Percentiles rank a stretch among this genome's conserved stretches.
These are phyloP conservation scores for Pygathrix nemaeus DNA, from an alignment of 2,113 vertebrate genomes.

Conservation along the genomic window DNA sequence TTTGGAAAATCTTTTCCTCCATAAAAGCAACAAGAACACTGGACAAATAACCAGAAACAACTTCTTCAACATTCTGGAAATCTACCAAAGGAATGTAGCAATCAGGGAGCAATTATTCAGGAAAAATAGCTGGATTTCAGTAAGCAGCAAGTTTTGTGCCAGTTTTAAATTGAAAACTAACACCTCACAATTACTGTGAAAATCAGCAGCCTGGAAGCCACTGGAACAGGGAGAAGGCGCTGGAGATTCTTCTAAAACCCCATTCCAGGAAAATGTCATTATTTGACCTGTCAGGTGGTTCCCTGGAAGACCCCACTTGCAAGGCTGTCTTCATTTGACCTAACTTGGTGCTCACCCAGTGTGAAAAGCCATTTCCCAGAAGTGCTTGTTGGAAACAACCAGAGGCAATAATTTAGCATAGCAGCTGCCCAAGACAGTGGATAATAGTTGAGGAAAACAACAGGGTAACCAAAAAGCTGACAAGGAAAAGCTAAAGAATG, in stretches of 20 bases:
- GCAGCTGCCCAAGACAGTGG: not conserved
- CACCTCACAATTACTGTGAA: not conserved
- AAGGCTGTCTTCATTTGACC: not conserved
- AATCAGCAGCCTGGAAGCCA: not conserved
- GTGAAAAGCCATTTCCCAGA: not conserved
- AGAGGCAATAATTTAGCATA: not conserved
- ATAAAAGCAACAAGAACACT: not conserved
- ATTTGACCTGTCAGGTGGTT: not conserved
- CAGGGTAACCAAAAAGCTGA: not conserved
- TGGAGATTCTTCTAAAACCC: not conserved
- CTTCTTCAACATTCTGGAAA: not conserved
- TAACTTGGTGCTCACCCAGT: not conserved
- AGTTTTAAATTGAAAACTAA: not conserved
- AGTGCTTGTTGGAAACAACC: not conserved
- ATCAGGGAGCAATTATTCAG: not conserved
- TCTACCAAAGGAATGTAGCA: not conserved
- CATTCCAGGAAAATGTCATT: not conserved
- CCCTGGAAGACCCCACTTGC: not conserved
- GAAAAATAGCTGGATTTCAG: not conserved
- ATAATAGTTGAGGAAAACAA: not conserved
- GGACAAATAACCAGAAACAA: not conserved
- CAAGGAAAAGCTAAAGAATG: not conserved
- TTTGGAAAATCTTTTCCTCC: slow-evolving; percentile 11
- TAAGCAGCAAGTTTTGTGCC: not conserved
- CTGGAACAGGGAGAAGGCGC: not conserved